Conservation (phyloP, 2,888 invertebrate species). For the Drosophila cognata region DNA sequence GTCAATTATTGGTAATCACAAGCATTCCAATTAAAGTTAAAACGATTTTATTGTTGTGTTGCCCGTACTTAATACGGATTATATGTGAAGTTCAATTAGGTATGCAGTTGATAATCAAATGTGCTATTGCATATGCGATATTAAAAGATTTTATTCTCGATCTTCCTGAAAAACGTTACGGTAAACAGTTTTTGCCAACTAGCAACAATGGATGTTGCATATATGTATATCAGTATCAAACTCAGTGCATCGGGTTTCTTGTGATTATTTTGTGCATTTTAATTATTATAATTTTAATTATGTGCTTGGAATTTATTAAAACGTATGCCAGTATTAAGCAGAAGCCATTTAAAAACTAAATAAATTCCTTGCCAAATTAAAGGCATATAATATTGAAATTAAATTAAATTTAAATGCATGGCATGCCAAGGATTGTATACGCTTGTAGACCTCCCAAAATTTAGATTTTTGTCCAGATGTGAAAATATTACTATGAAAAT, state of each 20-base stretch:
- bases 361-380: not conserved
- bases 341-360: not conserved
- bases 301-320: not conserved
- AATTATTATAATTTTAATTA: too few relatives aligned
- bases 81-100: not conserved
- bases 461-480: not conserved
- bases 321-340: not conserved
- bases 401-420: not conserved
- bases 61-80: conserved; percentile 3
- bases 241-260: not conserved
- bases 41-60: not conserved
- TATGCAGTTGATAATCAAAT: not conserved
- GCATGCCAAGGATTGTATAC: not conserved
- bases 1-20: conserved; percentile 26
- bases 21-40: conserved; percentile 13
- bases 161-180: not conserved
- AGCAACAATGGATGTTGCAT: not conserved
- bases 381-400: not conserved
- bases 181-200: not conserved
- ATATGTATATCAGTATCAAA: not conserved
- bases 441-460: not conserved
- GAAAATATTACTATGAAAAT: not conserved
- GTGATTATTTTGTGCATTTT: not conserved
- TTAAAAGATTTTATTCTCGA: not conserved
- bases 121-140: not conserved